Percentiles rank a stretch among this genome's conserved stretches.
phyloP scores from a whole-genome alignment of 2,888 invertebrate genomes.

The Ptychoptera contaminata region DNA sequence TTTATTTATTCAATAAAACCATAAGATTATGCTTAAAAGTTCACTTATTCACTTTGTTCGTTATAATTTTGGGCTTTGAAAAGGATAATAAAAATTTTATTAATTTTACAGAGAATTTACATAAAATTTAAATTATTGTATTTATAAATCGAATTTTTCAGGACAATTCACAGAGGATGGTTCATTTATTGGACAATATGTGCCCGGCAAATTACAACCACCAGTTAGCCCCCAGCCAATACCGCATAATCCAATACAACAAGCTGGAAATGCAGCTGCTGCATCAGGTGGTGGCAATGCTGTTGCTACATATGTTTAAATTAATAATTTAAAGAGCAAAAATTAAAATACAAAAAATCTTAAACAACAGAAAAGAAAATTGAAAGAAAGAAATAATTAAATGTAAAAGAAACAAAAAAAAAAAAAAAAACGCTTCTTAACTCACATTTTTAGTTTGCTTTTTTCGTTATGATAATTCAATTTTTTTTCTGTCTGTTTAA shows the following conservation, averaged over 20 bases:
- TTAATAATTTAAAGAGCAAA: not conserved
- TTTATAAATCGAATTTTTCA: slow-evolving; percentile 9
- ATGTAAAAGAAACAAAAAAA: no score
- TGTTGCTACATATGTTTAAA: slow-evolving; percentile 50
- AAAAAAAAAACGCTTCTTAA: no score
- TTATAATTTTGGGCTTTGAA: no score
- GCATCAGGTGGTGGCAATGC: slow-evolving; percentile 31
- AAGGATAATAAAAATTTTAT: no score
- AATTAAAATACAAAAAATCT: not conserved
- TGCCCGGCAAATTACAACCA: slow-evolving; percentile 60
- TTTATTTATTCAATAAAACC: no score
- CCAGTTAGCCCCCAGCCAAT: slow-evolving; percentile 33
- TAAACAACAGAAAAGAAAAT: not conserved
- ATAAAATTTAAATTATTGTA: no score
- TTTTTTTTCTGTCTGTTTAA: no score
- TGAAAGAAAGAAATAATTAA: not conserved
- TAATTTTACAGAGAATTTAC: no score
- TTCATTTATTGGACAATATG: slow-evolving; percentile 94
- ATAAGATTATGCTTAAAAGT: no score
- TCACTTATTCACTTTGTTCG: no score
- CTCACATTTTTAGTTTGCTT: no score
- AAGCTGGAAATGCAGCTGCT: slow-evolving; percentile 31
- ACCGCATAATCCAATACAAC: slow-evolving; percentile 27
- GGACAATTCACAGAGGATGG: slow-evolving; percentile 90
- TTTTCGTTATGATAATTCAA: no score